A percentile compares a stretch with the other conserved stretches of the same genome.
Conservation (phyloP, 2,888 invertebrate genomes). For the Caenorhabditis imperialis region DNA sequence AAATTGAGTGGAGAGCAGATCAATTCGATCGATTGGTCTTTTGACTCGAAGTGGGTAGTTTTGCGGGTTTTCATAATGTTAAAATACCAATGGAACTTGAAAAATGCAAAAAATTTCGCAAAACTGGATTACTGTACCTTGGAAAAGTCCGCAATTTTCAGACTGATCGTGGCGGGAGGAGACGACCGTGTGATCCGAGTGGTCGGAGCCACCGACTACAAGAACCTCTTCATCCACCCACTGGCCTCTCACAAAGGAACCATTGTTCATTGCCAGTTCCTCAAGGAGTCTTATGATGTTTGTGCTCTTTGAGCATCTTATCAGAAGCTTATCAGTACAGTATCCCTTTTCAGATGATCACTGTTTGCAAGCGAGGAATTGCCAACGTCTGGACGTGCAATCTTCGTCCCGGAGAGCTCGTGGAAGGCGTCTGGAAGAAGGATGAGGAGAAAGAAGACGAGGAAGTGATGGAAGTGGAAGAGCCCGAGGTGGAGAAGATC, state of each 20-base stretch:
- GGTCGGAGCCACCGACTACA: constrained; percentile 85
- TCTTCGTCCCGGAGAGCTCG: constrained; percentile 65
- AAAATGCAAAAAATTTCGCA: background rate
- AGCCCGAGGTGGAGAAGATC: constrained; percentile 31
- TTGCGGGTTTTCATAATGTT: background rate
- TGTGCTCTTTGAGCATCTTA: no score
- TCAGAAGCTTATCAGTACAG: no score
- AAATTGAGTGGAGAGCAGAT: constrained; percentile 88
- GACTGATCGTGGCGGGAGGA: constrained; percentile 89
- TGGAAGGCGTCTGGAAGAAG: constrained; percentile 44
- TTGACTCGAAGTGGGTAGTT: constrained; percentile 85
- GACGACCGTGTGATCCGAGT: constrained; percentile 89
- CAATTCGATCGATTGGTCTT: constrained; percentile 91
- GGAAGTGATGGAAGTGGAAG: constrained; percentile 39
- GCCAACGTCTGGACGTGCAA: constrained; percentile 69
- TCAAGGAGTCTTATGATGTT: constrained; percentile 88
- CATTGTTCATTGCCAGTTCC: constrained; percentile 90
- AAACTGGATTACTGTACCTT: no score
- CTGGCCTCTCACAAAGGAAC: constrained; percentile 89
- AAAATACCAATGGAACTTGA: background rate
- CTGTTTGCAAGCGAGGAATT: constrained; percentile 70
- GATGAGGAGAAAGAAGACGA: constrained; percentile 36
- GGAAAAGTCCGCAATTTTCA: no score
- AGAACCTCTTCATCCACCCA: constrained; percentile 86
- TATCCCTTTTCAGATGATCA: constrained; percentile 68